Evolutionary conservation across 2,113 vertebrate genomes (phyloP).

Genomic region (Holacanthus passer): DNA sequence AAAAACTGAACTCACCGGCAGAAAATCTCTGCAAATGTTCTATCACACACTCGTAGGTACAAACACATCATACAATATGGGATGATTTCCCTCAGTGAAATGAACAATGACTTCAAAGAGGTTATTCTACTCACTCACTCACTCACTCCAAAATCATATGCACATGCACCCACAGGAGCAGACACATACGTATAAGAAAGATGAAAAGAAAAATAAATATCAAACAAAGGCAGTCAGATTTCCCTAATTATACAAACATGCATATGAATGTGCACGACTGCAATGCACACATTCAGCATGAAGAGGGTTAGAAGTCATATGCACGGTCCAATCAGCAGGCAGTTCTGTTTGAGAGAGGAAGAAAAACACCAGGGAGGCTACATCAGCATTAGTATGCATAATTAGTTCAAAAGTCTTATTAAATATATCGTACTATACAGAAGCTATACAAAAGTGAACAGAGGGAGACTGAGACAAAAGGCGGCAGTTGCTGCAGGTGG

Average conservation of each 20-base stretch:
- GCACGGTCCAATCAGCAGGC: not conserved
- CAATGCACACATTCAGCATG: not conserved
- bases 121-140: conserved; percentile 20
- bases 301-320: not conserved
- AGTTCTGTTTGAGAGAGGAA: too few relatives aligned
- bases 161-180: conserved; percentile 48
- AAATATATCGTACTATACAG: conserved; percentile 11
- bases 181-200: conserved; percentile 22
- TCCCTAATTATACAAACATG: conserved; percentile 46
- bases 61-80: conserved; percentile 25
- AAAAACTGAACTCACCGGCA: not conserved
- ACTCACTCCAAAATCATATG: conserved; percentile 34
- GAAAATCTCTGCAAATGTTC: conserved; percentile 8
- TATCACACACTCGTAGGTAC: not conserved
- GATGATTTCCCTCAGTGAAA: conserved; percentile 28
- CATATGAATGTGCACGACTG: conserved; percentile 32
- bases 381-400: conserved; percentile 24
- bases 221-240: conserved; percentile 43
- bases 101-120: conserved; percentile 71
- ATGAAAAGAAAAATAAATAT: conserved; percentile 48
- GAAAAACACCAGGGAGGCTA: conserved; percentile 12
- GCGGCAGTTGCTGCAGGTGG: conserved; percentile 44
- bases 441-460: conserved; percentile 20
- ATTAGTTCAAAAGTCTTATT: conserved; percentile 6
- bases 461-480: conserved; percentile 30